A percentile compares a stretch with the other conserved stretches of the same genome.
Conservation (phyloP, 2,888 invertebrate genomes). For the Synanthedon tipuliformis region DNA sequence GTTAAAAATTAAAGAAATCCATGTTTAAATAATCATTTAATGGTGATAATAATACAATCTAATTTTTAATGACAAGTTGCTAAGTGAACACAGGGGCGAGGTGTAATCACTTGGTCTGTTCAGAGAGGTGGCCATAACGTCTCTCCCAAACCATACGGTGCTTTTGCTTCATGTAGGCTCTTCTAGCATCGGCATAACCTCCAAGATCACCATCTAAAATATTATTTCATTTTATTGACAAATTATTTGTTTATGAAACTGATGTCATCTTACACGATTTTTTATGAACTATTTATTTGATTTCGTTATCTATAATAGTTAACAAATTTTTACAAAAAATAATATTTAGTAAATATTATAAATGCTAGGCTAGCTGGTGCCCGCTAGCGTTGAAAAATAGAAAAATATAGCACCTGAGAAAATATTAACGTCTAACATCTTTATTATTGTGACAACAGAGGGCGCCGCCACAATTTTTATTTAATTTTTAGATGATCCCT, state of each 20-base stretch:
- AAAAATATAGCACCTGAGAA: no score
- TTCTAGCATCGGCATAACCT: constrained; percentile 75
- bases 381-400: neutral
- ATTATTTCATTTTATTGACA: no score
- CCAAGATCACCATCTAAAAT: constrained; percentile 92
- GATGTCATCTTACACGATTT: no score
- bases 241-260: no score
- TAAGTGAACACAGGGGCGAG: constrained; percentile 11
- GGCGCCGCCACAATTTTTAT: no score
- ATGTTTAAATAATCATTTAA: constrained; percentile 12
- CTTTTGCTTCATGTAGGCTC: constrained; percentile 96
- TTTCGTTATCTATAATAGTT: no score
- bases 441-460: no score
- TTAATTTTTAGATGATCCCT: no score
- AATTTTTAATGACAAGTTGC: constrained; percentile 19
- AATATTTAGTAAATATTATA: neutral
- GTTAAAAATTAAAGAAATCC: neutral
- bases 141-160: constrained; percentile 98
- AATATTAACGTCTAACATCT: no score
- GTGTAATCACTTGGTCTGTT: constrained; percentile 31
- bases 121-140: constrained; percentile 79
- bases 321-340: no score
- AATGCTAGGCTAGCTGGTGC: neutral
- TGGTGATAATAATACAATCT: constrained; percentile 20
- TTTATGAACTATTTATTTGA: no score